Conservation (phyloP, 2,797 vertebrate species). For the Phylloscopus collybita region DNA sequence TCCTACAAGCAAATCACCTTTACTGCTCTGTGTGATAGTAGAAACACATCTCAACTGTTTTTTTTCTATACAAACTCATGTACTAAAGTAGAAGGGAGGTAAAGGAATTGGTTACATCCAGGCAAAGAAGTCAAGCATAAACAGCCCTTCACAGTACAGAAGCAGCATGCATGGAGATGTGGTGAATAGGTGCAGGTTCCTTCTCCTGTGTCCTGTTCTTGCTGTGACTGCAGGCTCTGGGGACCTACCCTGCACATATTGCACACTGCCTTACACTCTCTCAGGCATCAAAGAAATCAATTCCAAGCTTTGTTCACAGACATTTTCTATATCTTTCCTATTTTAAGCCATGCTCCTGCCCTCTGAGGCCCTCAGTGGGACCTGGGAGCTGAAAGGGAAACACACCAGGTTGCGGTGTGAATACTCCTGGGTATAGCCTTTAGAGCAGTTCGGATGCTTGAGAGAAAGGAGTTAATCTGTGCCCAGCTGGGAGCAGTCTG, state of each 20-base stretch:
- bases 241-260: background rate
- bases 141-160: background rate
- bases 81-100: background rate
- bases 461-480: background rate
- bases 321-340: background rate
- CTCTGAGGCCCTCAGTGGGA: background rate
- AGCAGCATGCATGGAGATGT: background rate
- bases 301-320: background rate
- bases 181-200: background rate
- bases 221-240: background rate
- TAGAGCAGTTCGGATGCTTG: background rate
- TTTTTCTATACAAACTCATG: background rate
- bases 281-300: background rate
- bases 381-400: background rate
- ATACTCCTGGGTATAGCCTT: background rate
- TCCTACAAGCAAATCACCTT: background rate
- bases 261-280: accelerated
- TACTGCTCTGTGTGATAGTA: background rate
- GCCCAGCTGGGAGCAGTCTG: background rate
- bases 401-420: background rate
- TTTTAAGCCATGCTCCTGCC: background rate
- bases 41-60: background rate
- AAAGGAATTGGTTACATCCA: background rate
- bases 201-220: background rate
- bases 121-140: background rate